Evolutionary conservation across 2,797 vertebrate genomes (phyloP), one percentile per base, ranked within the genome.

Genomic region (Etheostoma nigrum): DNA sequence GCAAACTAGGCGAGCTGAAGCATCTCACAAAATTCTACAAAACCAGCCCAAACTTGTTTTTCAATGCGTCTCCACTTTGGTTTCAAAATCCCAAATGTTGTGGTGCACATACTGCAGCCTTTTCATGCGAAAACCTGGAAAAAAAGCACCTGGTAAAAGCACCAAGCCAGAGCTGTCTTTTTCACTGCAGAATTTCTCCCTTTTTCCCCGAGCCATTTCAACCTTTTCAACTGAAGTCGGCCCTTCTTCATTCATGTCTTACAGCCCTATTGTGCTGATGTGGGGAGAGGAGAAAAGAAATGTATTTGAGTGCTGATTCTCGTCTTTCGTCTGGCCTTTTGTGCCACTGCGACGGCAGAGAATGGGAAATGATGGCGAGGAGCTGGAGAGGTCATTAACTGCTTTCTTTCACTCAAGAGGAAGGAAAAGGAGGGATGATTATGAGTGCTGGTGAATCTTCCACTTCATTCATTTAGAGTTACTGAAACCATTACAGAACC

Each of bases 351-450:
- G 52, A 53, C 6, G 5, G 65, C 30, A 18, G 45, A 84, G 81
- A 45, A 30, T 51, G 59, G 30, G 44, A 10, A 60, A 53, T 57
- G 65, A 76, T 57, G 21, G 63, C 81, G 59, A 58, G 66, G 66
- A 65, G 62, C 57, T 30, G 21, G 58, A 75, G 72, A 76, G 67
- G 73, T 75, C 78, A 83, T 85, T 80, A 78, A 52, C 64, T 47
- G 68, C 57, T 83, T 75, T 85, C 70, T 77, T 67, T 83, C 69
- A 30, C 58, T 81, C 54, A 1, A 45, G 25, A 78, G 65, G 65
- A 54, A 53, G 33, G 55, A 60, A 61, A 70, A 62, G 30, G 25
- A 72, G 18, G 53, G 48, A 48, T 63, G 57, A 78, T 67, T 45
- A 83, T 64, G 65, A 42, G 27, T 40, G 23, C 42, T 51, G 57